These are phyloP conservation scores for Falco concolor DNA, from an alignment of 2,797 vertebrate genomes.

Conservation along the genomic window DNA sequence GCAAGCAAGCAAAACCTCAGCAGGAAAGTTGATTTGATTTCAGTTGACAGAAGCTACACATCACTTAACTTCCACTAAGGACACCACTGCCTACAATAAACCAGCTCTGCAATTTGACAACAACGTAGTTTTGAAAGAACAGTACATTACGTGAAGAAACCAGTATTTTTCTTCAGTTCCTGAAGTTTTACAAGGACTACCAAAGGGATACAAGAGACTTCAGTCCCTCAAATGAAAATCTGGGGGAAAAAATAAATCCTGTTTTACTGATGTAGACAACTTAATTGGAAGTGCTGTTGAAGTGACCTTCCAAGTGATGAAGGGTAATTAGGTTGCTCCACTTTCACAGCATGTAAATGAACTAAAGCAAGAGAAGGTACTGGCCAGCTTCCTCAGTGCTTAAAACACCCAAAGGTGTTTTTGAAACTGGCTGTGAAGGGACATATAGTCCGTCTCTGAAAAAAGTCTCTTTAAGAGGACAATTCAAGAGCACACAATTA, in stretches of 20 bases:
- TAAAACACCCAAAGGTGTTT: not conserved
- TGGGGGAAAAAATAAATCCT: not conserved
- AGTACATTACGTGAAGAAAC: not conserved
- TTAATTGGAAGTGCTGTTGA: not conserved
- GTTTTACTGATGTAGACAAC: not conserved
- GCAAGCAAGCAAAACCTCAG: not conserved
- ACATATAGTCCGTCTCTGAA: not conserved
- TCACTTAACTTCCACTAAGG: not conserved
- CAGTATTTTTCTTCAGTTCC: not conserved
- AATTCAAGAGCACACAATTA: slow-evolving; percentile 7
- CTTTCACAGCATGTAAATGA: slow-evolving; percentile 2
- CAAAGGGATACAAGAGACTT: not conserved
- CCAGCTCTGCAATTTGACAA: not conserved
- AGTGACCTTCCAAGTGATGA: slow-evolving; percentile 22
- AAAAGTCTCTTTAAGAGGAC: not conserved
- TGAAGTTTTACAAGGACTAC: not conserved
- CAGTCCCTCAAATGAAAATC: not conserved
- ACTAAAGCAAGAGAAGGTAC: not conserved
- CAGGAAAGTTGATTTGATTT: not conserved
- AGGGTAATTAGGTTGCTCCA: not conserved
- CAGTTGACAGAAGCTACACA: not conserved
- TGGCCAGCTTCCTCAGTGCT: not conserved
- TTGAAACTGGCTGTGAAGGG: not conserved
- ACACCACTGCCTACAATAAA: not conserved
- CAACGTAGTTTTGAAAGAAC: not conserved